Base-by-base conservation (phyloP, 2,888 invertebrate species). In the Temnothorax ravouxi region DNA sequence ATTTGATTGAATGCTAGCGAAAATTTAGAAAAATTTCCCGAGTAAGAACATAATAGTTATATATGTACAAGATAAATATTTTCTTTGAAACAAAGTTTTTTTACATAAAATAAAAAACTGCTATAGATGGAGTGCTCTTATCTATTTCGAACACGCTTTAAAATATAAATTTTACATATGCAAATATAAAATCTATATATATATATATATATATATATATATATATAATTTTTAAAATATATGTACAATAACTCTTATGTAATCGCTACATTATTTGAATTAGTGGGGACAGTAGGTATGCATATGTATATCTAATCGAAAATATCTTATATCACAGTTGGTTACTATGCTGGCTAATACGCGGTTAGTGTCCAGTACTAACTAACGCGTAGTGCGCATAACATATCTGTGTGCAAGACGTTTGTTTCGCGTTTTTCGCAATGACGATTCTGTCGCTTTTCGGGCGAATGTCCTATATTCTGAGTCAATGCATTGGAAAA, bases 401-500 rank as follows among this genome's bases (percentile, higher is more conserved):
- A 41, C 6, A 64, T 6, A 64, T 8, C 21, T 64, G 21, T 4
- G n/a, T 38, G 13, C 11, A 21, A 64, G 29, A 67, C 67, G 9
- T 38, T 15, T 15, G 8, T 18, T 21, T 38, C 13, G 0, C 11
- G 3, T 74, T 4, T 9, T 2, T 4, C 8, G 4, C 9, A 38
- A 72, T 72, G 56, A 61, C 4, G 15, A 74, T 74, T 9, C 62
- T 74, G 18, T 5, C 62, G 18, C n/a, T 62, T 44, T 62, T 44
- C 9, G 18, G 5, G 1, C 66, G 47, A 11, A 2, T 25, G 18
- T 18, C 41, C 9, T 18, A 4, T 25, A 38, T 4, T 2, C 6
- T 76, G 11, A 50, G 18, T 66, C 50, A 50, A 4, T 2, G 11
- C 25, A n/a, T 62, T 3, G 34, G 52, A 54, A 0, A 69, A 44